Percentiles rank a stretch among this genome's conserved stretches.
These are phyloP conservation scores for Amiota minor DNA, from an alignment of 2,888 invertebrate species.

Conservation along the genomic window DNA sequence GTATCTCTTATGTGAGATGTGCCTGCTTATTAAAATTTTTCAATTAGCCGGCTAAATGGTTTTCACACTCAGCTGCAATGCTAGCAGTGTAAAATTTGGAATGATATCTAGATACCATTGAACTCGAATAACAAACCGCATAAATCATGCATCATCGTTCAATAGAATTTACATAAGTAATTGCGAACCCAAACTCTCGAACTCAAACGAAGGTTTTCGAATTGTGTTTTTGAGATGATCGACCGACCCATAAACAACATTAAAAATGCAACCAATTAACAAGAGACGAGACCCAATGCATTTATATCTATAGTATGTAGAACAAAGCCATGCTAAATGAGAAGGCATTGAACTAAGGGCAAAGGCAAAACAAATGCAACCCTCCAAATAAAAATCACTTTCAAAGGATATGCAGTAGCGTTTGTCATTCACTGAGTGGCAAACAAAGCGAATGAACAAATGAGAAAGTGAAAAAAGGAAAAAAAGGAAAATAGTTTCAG, in stretches of 20 bases:
- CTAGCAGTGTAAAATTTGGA: not conserved
- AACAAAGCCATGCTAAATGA: conserved; percentile 19
- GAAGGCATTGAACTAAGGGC: conserved; percentile 14
- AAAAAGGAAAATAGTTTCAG: conserved; percentile 8
- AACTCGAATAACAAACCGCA: not conserved
- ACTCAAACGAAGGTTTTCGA: not conserved
- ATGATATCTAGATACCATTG: too few species aligned
- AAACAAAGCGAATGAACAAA: too few species aligned
- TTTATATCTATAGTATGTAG: not conserved
- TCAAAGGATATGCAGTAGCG: not conserved
- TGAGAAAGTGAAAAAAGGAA: conserved; percentile 3
- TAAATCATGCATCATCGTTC: not conserved
- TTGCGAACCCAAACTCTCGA: conserved; percentile 33
- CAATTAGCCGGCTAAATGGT: conserved; percentile 11
- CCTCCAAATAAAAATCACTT: conserved; percentile 17
- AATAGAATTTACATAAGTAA: conserved; percentile 59
- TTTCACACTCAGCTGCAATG: not conserved
- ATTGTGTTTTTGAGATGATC: conserved; percentile 6
- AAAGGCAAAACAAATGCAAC: conserved; percentile 13
- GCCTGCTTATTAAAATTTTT: not conserved
- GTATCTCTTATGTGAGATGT: not conserved
- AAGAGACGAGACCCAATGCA: conserved; percentile 36
- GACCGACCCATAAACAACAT: conserved; percentile 61
- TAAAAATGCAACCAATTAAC: conserved; percentile 64
- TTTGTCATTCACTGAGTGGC: not conserved